Evolutionary conservation across 37 sponge, comb jelly and placozoan species (phyloP).

Genomic region (Crambe crambe): DNA sequence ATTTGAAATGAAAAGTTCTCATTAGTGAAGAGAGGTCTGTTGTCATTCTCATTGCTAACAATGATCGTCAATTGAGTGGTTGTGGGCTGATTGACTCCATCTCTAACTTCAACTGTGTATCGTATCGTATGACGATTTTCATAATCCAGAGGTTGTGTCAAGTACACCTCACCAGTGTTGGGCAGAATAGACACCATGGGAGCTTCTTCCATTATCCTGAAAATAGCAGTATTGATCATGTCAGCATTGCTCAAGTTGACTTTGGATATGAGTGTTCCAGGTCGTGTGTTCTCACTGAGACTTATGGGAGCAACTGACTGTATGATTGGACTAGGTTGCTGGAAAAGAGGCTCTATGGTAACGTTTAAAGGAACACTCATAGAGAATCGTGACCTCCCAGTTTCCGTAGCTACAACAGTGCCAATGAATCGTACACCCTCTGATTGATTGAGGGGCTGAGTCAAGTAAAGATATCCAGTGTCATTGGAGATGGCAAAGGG

Average conservation of each 20-base stretch:
- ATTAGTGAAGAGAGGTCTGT: slow-evolving; percentile 37
- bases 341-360: neutral
- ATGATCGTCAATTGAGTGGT: neutral
- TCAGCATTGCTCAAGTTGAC: neutral
- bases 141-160: slow-evolving; percentile 30
- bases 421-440: slow-evolving; percentile 9
- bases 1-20: slow-evolving; percentile 8
- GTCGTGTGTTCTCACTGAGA: slow-evolving; percentile 13
- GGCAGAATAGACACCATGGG: slow-evolving; percentile 41
- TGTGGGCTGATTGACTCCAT: slow-evolving; percentile 3
- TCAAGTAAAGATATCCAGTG: slow-evolving; percentile 57
- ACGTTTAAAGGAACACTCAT: neutral
- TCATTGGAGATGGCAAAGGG: slow-evolving; percentile 44
- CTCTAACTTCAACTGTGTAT: slow-evolving; percentile 11
- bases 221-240: neutral
- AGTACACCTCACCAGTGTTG: slow-evolving; percentile 54
- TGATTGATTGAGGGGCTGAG: slow-evolving; percentile 22
- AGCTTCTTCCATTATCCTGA: neutral
- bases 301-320: neutral
- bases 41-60: slow-evolving; percentile 61
- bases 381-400: neutral
- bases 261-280: slow-evolving; percentile 18
- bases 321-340: neutral
- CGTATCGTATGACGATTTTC: neutral
- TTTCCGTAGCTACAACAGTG: slow-evolving; percentile 30